Evolutionary conservation across 2,888 invertebrate species (phyloP), one percentile per base, ranked within the genome.

Genomic region (Spisula subtruncata): DNA sequence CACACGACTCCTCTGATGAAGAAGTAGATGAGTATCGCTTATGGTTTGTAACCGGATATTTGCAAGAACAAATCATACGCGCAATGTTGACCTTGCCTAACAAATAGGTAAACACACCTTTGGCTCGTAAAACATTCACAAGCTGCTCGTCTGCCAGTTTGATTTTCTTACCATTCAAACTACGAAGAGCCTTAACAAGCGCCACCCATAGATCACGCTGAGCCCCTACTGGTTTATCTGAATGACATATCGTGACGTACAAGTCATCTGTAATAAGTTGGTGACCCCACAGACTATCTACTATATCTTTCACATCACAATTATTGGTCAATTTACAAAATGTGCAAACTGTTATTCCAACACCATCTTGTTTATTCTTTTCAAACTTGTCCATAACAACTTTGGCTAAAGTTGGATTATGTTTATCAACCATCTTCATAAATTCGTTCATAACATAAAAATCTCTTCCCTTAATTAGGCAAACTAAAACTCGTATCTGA

Each of bases 381-480:
- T 85, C 85, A 79, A 85, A 85, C 32, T 1, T 85, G 25, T 48
- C 79, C 25, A 4, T 25, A 16, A 85, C 51, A 18, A 25, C 25
- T 18, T 18, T 14, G 51, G 85, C 85, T 1, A 85, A 32, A 20
- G 32, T 32, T 20, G 71, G 75, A 79, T 79, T 75, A 14, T 85
- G 85, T 75, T 29, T 8, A 25, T 8, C 20, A 29, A 84, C 48
- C 18, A 25, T 25, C 41, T 79, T 79, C 20, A 85, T 16, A 20
- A 88, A 83, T 6, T 51, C 18, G 20, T 41, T 79, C 79, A 88
- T 32, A 0, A 88, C 87, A 0, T 29, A 0, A 29, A 83, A 41
- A 35, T 83, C 83, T 20, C 87, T 20, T 1, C 87, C 87, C 46
- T 84, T 88, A 20, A 83, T 88, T 32, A 83, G 14, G 20, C 83